phyloP scores from a whole-genome alignment of 2,888 invertebrate species.

The Gymnoscelis rufifasciata region DNA sequence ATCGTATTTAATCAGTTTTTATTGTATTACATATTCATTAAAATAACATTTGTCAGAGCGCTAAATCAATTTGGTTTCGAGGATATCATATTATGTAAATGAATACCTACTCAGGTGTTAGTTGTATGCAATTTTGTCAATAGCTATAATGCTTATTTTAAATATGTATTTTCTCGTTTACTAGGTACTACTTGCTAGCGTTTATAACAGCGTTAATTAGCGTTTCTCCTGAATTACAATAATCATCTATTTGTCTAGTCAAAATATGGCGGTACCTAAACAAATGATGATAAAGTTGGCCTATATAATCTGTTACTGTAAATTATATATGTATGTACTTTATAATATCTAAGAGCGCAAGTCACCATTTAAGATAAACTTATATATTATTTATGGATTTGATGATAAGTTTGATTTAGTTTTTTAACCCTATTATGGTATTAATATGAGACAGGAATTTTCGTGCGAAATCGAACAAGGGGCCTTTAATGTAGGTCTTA shows the following conservation, averaged over 20 bases:
- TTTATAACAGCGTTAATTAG: slow-evolving; percentile 21
- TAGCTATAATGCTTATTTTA: not conserved
- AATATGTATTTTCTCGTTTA: slow-evolving; percentile 29
- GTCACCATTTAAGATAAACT: slow-evolving; percentile 15
- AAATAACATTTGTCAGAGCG: slow-evolving; percentile 2
- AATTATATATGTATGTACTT: slow-evolving; percentile 24
- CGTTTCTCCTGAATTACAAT: slow-evolving; percentile 25
- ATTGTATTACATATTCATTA: not conserved
- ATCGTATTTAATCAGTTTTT: slow-evolving; percentile 45
- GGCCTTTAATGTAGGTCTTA: slow-evolving; percentile 27
- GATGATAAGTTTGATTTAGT: not conserved
- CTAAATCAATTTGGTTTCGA: slow-evolving; percentile 5
- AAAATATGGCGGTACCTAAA: slow-evolving; percentile 24
- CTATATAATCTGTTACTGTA: slow-evolving; percentile 18
- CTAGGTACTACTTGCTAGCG: slow-evolving; percentile 32
- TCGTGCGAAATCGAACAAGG: slow-evolving; percentile 27
- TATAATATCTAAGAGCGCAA: slow-evolving; percentile 17
- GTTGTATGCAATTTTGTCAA: not conserved
- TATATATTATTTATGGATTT: slow-evolving; percentile 8
- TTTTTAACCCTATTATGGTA: not conserved
- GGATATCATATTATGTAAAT: slow-evolving; percentile 4
- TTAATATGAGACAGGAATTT: slow-evolving; percentile 9
- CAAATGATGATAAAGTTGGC: slow-evolving; percentile 23
- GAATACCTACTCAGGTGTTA: slow-evolving; percentile 4
- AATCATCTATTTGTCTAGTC: slow-evolving; percentile 29